Base-by-base conservation (phyloP, 2,797 vertebrate genomes). In the Mus minutoides region DNA sequence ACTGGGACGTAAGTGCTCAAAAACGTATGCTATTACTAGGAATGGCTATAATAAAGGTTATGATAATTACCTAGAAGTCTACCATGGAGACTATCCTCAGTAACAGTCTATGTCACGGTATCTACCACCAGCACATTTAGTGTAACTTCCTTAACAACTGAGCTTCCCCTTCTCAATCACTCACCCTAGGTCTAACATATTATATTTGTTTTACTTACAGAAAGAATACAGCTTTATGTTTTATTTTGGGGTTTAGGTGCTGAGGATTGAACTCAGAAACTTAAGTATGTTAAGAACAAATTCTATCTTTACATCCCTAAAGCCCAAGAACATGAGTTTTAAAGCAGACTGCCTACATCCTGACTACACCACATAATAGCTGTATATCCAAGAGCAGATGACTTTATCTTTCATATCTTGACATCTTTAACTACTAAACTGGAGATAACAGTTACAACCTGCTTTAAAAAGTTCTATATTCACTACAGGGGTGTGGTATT, bases 11-110 rank as follows among this genome's bases (percentile, higher is more conserved):
- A 92, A 78, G 43, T 85, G 52, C 77, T 90, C 87, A 91, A 93
- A 96, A 95, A 79, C 90, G 31, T 54, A 52, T 54, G 31, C 34
- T 96, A 31, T 56, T 89, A 13, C 90, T 62, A 96, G 52, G 75
- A 86, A 62, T 34, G 24, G 24, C 37, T 94, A 62, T 40, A 83
- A 90, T 90, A 60, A 91, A 67, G n/a, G 31, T 12, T 21, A 80
- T 58, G 67, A 69, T 76, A 91, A 80, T 75, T 71, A 82, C 43
- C 46, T 43, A 95, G 62, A 88, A 92, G 54, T 54, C 34, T 92
- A 90, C 88, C 21, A n/a, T 49, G 49, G 76, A 64, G 40, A 96
- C 62, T 62, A 84, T n/a, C 46, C 89, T 22, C 34, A 43, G 40
- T 67, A 90, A 90, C 3, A 64, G 60, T 88, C 60, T 88, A 60